Base-by-base conservation (phyloP, 1,140 invertebrate genomes). In the Orius insidiosus region DNA sequence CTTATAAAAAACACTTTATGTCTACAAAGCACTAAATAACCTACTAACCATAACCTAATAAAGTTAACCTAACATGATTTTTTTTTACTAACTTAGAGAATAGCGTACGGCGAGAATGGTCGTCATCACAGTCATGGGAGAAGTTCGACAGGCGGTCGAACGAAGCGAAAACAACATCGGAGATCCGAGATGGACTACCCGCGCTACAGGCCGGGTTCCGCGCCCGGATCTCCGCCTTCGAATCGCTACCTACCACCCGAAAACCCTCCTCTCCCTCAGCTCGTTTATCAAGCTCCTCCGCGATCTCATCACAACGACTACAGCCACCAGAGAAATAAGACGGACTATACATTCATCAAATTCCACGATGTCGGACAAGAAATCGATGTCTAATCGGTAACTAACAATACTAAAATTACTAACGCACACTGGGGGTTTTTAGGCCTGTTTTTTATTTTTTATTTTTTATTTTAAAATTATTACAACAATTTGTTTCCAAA, bases 331-430 rank as follows among this genome's bases (percentile, higher is more conserved):
- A 54, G 58, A 33, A 53, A 56, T 50, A 65, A 65, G 60, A 76
- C 74, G 56, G 77, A 82, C 59, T 80, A 82, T 58, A 73, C 77
- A 36, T 76, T 78, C 54, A 69, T 83, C 50, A 78, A 78, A 63
- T 84, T 83, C 63, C 77, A 80, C 59, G 80, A 82, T 59, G 67
- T 76, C 50, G 74, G 74, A 55, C 71, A 75, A 58, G 75, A 76
- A 61, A 82, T 85, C 56, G 79, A 83, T 62, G 79, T 84, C 56
- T 85, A 62, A 70, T n/a, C n/a, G n/a, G n/a, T n/a, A n/a, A n/a
- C n/a, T n/a, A 8, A 47, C 19, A 45, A 47, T 39, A 14, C 43
- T 45, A 33, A 45, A 35, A 45, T 34, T 31, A n/a, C n/a, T n/a
- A n/a, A n/a, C n/a, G n/a, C n/a, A n/a, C n/a, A 32, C 15, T 15